Conservation (phyloP, 1,140 invertebrate species). For the Akabosia matsudoensis region DNA sequence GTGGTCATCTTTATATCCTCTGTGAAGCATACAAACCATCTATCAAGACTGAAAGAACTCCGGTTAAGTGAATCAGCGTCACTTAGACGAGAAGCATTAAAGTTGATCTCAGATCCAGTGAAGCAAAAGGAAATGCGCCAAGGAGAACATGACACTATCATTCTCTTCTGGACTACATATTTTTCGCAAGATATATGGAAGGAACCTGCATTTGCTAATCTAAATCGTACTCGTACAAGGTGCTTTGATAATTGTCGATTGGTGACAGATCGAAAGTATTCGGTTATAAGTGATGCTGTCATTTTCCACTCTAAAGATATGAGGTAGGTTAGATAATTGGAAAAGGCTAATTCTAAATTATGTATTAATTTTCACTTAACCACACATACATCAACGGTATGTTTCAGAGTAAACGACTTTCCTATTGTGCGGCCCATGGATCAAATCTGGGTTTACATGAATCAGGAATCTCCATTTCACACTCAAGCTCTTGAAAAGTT, state of each 20-base stretch:
- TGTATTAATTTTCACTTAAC: neutral
- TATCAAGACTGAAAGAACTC: neutral
- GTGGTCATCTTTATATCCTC: neutral
- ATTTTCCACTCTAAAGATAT: slow-evolving; percentile 34
- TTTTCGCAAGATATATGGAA: too few species aligned
- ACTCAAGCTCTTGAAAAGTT: slow-evolving; percentile 1
- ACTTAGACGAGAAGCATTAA: neutral
- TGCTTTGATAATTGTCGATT: slow-evolving; percentile 28
- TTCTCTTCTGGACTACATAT: slow-evolving; percentile 35
- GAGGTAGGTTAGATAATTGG: too few species aligned
- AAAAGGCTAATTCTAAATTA: too few species aligned
- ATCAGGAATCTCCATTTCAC: slow-evolving; percentile 53
- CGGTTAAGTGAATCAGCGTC: neutral
- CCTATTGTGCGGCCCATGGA: slow-evolving; percentile 50
- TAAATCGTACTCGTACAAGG: slow-evolving; percentile 14
- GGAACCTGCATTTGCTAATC: too few species aligned
- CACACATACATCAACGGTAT: too few species aligned
- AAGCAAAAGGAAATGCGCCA: too few species aligned
- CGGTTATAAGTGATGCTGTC: slow-evolving; percentile 30
- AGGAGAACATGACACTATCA: neutral
- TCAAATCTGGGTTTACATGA: slow-evolving; percentile 57
- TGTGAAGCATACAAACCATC: neutral
- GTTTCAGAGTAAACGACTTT: slow-evolving; percentile 38
- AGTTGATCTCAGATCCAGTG: slow-evolving; percentile 5
- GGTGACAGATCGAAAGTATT: slow-evolving; percentile 12